Evolutionary conservation across 30 jellyfish, hydroid and myxozoan genomes (phyloP).

Genomic region (Turritopsis dohrnii): DNA sequence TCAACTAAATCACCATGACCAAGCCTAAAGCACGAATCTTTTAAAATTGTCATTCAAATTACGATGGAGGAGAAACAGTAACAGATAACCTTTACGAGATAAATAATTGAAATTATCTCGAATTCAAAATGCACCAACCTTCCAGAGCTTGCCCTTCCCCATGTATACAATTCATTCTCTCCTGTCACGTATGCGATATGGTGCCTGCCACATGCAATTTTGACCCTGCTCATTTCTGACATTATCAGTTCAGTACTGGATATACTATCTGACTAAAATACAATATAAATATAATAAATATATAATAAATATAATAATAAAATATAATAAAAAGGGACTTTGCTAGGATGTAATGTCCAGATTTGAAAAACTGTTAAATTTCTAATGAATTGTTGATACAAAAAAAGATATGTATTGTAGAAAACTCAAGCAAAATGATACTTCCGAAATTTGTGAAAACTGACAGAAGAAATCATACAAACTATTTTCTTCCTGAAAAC

Average conservation of each 20-base stretch:
- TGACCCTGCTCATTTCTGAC: constrained; percentile 28
- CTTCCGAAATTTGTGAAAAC: neutral
- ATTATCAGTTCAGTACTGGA: constrained; percentile 31
- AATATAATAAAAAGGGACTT: too few species aligned
- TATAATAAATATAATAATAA: too few species aligned
- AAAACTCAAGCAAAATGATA: neutral
- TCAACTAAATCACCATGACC: constrained; percentile 90
- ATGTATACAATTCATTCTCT: constrained; percentile 75
- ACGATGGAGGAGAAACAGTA: too few species aligned
- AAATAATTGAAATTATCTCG: neutral
- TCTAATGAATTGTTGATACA: too few species aligned
- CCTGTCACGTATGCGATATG: constrained; percentile 71
- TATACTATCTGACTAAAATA: constrained; percentile 23
- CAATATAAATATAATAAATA: neutral
- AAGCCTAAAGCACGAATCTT: constrained; percentile 30
- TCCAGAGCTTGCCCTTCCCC: constrained; percentile 92
- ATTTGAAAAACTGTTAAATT: too few species aligned
- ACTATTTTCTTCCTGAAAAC: neutral
- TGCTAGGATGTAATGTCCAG: too few species aligned
- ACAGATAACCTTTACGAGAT: too few species aligned
- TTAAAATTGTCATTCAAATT: neutral
- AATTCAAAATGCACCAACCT: constrained; percentile 34
- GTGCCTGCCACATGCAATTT: constrained; percentile 75
- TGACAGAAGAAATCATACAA: neutral
- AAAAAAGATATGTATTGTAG: too few species aligned